These are phyloP conservation scores for Oeneis ivallda DNA, from an alignment of 2,888 invertebrate genomes.

Conservation along the genomic window DNA sequence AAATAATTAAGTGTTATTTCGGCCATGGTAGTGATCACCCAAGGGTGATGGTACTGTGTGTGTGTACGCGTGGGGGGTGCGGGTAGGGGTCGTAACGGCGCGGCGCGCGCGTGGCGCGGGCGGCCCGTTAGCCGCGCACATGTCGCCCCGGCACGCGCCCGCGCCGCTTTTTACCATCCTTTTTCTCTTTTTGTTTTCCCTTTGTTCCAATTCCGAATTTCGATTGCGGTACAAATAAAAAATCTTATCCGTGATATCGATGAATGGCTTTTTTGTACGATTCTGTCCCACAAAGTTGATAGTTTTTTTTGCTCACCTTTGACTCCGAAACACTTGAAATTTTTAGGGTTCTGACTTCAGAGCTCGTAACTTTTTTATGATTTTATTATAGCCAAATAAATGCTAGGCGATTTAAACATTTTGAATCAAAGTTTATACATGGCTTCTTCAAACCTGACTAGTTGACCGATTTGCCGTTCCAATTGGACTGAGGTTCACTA, in stretches of 20 bases:
- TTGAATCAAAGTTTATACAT: no score
- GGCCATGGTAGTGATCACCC: conserved; percentile 15
- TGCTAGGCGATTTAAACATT: conserved; percentile 1
- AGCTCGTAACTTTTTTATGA: neutral
- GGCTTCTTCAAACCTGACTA: neutral
- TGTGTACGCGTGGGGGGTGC: conserved; percentile 42
- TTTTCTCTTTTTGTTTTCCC: conserved; percentile 69
- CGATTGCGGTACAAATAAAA: conserved; percentile 42
- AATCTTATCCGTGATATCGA: conserved; percentile 31
- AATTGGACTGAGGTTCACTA: no score
- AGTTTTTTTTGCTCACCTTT: conserved; percentile 20
- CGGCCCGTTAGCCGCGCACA: conserved; percentile 70
- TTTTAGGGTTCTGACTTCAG: conserved; percentile 7
- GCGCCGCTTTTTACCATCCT: conserved; percentile 68
- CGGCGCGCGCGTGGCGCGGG: conserved; percentile 71
- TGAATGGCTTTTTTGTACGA: conserved; percentile 22
- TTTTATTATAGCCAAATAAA: conserved; percentile 4
- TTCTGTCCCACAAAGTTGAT: conserved; percentile 6
- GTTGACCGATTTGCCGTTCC: neutral
- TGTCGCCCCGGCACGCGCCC: conserved; percentile 79
- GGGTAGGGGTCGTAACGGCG: conserved; percentile 56
- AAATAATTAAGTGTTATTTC: neutral
- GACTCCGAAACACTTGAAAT: conserved; percentile 17
- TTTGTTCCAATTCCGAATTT: conserved; percentile 72
- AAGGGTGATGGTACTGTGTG: conserved; percentile 7